These are phyloP conservation scores for Chaenocephalus aceratus DNA, from an alignment of 2,113 vertebrate genomes.

Conservation along the genomic window DNA sequence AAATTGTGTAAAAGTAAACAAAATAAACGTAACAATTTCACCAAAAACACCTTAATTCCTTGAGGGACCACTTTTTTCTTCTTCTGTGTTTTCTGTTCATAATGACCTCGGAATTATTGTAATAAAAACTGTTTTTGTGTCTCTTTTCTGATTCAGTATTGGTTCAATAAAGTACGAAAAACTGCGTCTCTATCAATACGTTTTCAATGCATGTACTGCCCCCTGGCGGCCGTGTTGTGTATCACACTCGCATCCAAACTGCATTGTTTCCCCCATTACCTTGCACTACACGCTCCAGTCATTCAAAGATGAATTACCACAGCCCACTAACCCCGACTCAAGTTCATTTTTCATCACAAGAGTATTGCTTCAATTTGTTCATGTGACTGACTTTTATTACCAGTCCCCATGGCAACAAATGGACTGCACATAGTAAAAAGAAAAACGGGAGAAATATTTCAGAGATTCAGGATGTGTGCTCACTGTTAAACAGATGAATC, in stretches of 20 bases:
- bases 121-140: too few relatives aligned
- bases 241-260: neutral
- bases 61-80: too few relatives aligned
- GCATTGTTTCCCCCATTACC: neutral
- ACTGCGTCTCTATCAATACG: neutral
- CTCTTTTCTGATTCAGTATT: neutral
- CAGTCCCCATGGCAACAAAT: constrained; percentile 38
- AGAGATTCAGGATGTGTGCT: constrained; percentile 4
- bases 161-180: too few relatives aligned
- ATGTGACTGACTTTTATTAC: neutral
- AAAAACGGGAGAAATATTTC: constrained; percentile 18
- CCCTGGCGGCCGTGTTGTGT: constrained; percentile 22
- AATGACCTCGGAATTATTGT: too few relatives aligned
- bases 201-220: constrained; percentile 25
- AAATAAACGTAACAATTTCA: too few relatives aligned
- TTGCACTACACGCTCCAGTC: neutral
- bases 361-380: neutral
- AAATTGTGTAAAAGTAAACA: too few relatives aligned
- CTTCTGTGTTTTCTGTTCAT: too few relatives aligned
- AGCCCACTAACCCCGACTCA: neutral
- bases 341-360: neutral
- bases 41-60: too few relatives aligned
- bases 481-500: constrained; percentile 43
- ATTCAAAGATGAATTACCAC: neutral
- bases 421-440: constrained; percentile 6